Percentiles rank a stretch among this genome's conserved stretches.
Conservation (phyloP, 2,797 vertebrate genomes). For the Danio kyathit region DNA sequence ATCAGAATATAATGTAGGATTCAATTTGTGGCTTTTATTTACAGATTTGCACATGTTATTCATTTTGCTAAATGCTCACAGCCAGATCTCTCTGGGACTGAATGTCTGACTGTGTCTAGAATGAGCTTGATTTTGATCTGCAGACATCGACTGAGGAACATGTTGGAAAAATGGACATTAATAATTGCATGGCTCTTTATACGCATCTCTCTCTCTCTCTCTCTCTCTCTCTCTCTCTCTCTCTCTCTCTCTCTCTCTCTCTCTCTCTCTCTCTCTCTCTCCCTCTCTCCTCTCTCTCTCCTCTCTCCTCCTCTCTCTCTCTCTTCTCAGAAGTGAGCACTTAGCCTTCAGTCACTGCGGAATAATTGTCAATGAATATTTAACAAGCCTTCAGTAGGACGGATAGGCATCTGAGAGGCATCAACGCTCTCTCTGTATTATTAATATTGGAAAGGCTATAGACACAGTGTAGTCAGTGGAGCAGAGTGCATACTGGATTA, state of each 20-base stretch:
- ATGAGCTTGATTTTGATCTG: constrained; percentile 57
- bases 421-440: constrained; percentile 68
- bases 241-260: too few relatives aligned
- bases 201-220: too few relatives aligned
- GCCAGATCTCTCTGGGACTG: constrained; percentile 33
- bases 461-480: constrained; percentile 66
- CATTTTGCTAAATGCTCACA: constrained; percentile 44
- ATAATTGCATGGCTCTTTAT: constrained; percentile 62
- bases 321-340: constrained; percentile 54
- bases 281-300: constrained; percentile 54
- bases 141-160: constrained; percentile 54
- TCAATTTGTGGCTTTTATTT: neutral
- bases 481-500: constrained; percentile 64
- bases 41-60: constrained; percentile 22
- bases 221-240: neutral
- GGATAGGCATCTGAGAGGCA: constrained; percentile 77
- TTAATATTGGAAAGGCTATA: constrained; percentile 68
- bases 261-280: constrained; percentile 22
- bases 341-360: constrained; percentile 81
- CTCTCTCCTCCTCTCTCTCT: constrained; percentile 43
- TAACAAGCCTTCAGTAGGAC: constrained; percentile 81
- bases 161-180: constrained; percentile 60
- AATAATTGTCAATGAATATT: constrained; percentile 90
- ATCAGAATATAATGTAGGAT: neutral
- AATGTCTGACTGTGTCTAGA: constrained; percentile 42